Conservation (phyloP, 2,113 vertebrate species). For the Vidua macroura region DNA sequence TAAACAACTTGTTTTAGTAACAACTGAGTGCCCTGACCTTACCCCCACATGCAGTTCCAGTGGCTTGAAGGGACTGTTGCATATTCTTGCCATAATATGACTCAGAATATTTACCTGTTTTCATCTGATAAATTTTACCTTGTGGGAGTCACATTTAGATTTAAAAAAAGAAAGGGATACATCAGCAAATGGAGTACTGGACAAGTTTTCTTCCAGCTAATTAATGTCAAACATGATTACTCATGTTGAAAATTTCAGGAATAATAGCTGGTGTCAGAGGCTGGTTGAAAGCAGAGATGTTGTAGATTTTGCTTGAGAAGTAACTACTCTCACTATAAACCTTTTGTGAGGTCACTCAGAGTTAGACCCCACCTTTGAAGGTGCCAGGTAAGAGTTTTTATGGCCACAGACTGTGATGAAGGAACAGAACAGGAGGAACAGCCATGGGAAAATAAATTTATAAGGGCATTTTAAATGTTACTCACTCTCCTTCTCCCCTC, state of each 20-base stretch:
- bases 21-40: slow-evolving; percentile 11
- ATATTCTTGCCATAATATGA: neutral
- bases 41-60: neutral
- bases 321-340: neutral
- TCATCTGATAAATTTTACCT: neutral
- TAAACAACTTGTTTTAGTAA: slow-evolving; percentile 40
- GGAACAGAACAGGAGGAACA: neutral
- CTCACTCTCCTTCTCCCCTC: neutral
- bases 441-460: neutral
- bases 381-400: neutral
- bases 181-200: neutral
- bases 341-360: slow-evolving; percentile 6
- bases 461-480: neutral
- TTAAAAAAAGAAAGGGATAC: neutral
- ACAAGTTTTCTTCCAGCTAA: neutral
- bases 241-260: neutral
- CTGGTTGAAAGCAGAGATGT: neutral
- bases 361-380: neutral
- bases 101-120: neutral
- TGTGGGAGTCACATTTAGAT: neutral
- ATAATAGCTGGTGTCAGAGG: neutral
- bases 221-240: neutral
- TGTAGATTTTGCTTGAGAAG: slow-evolving; percentile 2
- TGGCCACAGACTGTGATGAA: neutral
- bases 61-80: neutral